Base-by-base conservation (phyloP, 2,888 invertebrate species). In the Villa cingulata region DNA sequence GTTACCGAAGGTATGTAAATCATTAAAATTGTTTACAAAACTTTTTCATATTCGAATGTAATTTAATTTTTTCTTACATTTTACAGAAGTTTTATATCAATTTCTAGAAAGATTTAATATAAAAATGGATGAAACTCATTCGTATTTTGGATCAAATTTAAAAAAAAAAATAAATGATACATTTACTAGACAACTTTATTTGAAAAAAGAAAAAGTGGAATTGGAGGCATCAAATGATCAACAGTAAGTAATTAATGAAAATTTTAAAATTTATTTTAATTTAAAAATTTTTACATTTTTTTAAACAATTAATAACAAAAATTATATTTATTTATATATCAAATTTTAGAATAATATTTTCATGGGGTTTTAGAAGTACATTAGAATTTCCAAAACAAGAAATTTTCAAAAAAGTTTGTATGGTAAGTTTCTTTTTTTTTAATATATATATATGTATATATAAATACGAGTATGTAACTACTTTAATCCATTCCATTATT, bases 131-230 rank as follows among this genome's bases (percentile, higher is more conserved):
- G 48, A 48, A n/a, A 47, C 51, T 1, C 59, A 61, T 45, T 34
- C 53, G 1, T 59, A 50, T 48, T 61, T 61, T 48, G 59, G 58
- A 0, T 14, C 51, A 17, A 57, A 58, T 51, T 19, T 59, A 7
- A 61, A 56, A 38, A 60, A 61, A 41, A 50, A 58, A 10, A 52
- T 62, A n/a, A 57, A 56, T 0, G 61, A 62, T 3, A 59, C 58
- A 12, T 60, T 59, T 48, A 57, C 58, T 5, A 62, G 58, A 44
- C 60, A 62, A 49, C 51, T 60, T 7, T 62, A 61, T 45, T 50
- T 61, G 29, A 59, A 57, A 45, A 55, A 56, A 23, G 54, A 54
- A 14, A 61, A 62, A 45, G 54, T 55, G 6, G 53, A 51, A 23
- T 51, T 56, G 1, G 57, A 57, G 38, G 38, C 55, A n/a, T 53